Evolutionary conservation across 2,797 vertebrate genomes (phyloP).

Genomic region (Jordanella pulchra): DNA sequence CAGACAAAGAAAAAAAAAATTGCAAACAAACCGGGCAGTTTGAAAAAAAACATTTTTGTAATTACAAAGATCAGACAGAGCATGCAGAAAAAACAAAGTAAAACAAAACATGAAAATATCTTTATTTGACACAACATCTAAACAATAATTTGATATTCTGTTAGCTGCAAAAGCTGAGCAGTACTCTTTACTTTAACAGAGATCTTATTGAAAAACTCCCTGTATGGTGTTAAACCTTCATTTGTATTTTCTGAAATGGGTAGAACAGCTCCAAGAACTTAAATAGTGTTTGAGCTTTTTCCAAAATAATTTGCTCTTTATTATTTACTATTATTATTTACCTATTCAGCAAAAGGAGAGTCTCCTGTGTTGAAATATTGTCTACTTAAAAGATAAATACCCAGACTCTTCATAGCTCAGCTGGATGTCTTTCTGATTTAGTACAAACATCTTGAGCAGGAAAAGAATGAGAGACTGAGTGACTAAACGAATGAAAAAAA

Average conservation of each 20-base stretch:
- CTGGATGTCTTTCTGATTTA: neutral
- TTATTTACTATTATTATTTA: neutral
- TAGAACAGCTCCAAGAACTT: neutral
- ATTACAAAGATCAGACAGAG: neutral
- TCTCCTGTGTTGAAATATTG: neutral
- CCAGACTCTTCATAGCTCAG: neutral
- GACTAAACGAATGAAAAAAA: no score
- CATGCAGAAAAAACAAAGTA: neutral
- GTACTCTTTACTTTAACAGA: neutral
- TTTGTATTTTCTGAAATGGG: neutral
- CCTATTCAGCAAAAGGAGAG: neutral
- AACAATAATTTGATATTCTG: neutral
- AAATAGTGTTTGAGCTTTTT: neutral
- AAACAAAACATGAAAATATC: neutral
- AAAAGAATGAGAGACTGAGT: neutral
- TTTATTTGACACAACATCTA: neutral
- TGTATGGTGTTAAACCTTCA: neutral
- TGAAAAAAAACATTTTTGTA: neutral
- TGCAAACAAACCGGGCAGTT: neutral
- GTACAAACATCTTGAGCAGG: neutral
- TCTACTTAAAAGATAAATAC: neutral
- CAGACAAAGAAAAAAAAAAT: neutral
- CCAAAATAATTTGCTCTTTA: no score
- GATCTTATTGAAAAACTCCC: neutral
- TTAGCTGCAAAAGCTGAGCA: neutral